Percentiles rank a stretch among this genome's conserved stretches.
Evolutionary conservation across 35 echinoderm and acorn worm genomes (phyloP).

Genomic region (Ptychodera flava): DNA sequence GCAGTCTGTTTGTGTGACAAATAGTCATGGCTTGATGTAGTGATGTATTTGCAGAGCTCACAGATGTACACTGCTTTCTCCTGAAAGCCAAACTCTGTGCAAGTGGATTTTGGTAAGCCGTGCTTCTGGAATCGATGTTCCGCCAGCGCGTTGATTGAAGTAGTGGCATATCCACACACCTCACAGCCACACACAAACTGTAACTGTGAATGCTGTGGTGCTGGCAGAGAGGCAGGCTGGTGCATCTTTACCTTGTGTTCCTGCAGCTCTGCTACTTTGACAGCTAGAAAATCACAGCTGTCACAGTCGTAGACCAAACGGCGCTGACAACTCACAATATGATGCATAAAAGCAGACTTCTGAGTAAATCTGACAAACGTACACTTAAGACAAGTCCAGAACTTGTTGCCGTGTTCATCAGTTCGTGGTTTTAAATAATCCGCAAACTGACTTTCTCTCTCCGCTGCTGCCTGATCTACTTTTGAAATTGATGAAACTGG

Average conservation of each 20-base stretch:
- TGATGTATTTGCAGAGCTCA: not conserved
- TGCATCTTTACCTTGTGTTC: not conserved
- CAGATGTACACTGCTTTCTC: not conserved
- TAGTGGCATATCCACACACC: not conserved
- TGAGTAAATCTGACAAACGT: not conserved
- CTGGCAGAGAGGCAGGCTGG: not conserved
- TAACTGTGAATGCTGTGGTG: not conserved
- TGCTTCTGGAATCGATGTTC: not conserved
- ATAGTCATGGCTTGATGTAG: not conserved
- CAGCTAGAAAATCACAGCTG: not conserved
- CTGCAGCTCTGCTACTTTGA: not conserved
- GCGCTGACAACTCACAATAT: not conserved
- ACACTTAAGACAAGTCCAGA: not conserved
- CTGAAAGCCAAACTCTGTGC: not conserved
- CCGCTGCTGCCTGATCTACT: too few species aligned
- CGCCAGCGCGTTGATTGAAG: not conserved
- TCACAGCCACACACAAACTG: not conserved
- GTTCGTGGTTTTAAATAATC: not conserved
- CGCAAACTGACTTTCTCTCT: too few species aligned
- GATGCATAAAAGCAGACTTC: not conserved
- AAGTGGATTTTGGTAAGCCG: not conserved
- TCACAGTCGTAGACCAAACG: not conserved
- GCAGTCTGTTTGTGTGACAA: too few species aligned
- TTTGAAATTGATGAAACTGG: too few species aligned
- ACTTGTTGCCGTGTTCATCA: not conserved